A percentile compares a stretch with the other conserved stretches of the same genome.
Evolutionary conservation across 2,888 invertebrate species (phyloP).

Genomic region (Catocala fraxini): DNA sequence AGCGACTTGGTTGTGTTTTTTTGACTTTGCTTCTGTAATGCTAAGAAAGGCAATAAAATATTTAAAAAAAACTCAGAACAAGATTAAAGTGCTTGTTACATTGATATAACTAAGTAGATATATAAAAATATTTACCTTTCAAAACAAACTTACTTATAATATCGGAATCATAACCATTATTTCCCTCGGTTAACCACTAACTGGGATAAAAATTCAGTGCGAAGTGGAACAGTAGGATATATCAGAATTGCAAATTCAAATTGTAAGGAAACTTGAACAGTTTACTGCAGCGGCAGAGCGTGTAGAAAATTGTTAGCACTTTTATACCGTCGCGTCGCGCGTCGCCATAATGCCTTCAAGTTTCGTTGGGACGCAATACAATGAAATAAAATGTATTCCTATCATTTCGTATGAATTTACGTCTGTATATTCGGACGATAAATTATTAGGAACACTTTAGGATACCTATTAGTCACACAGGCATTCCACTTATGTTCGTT

Average conservation of each 20-base stretch:
- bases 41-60: too few relatives aligned
- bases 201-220: slow-evolving; percentile 43
- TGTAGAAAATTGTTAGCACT: slow-evolving; percentile 39
- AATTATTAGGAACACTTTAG: not conserved
- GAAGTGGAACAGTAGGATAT: slow-evolving; percentile 35
- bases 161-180: slow-evolving; percentile 23
- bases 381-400: slow-evolving; percentile 13
- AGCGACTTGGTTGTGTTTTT: too few relatives aligned
- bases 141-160: not conserved
- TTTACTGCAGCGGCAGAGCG: slow-evolving; percentile 35
- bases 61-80: too few relatives aligned
- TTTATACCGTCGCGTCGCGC: slow-evolving; percentile 16
- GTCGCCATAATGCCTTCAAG: slow-evolving; percentile 15
- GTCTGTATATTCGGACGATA: slow-evolving; percentile 10
- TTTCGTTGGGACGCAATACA: slow-evolving; percentile 19
- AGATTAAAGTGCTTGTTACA: too few relatives aligned
- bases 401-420: slow-evolving; percentile 10
- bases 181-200: slow-evolving; percentile 25
- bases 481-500: slow-evolving; percentile 16
- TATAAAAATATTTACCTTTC: not conserved
- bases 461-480: slow-evolving; percentile 18
- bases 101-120: too few relatives aligned
- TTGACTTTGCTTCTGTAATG: too few relatives aligned
- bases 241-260: slow-evolving; percentile 50
- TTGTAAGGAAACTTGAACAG: slow-evolving; percentile 42